Conservation (phyloP, 1,140 invertebrate species). For the Melipona quadrifasciata region DNA sequence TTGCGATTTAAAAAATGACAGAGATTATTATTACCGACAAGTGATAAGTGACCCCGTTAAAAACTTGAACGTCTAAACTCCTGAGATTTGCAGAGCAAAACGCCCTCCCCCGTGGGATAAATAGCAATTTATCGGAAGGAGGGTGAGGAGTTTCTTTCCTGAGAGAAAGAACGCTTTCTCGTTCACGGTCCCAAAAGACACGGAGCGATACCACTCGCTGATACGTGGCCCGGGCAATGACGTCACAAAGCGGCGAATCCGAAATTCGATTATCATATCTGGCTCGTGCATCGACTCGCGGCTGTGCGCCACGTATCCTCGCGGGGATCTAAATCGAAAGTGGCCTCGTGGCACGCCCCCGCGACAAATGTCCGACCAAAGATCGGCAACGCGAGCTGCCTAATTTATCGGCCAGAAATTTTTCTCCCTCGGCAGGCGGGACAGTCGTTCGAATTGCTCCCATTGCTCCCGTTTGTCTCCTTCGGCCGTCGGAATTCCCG, state of each 20-base stretch:
- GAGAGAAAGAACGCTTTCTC: neutral
- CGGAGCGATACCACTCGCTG: neutral
- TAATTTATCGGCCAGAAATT: constrained; percentile 51
- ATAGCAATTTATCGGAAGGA: neutral
- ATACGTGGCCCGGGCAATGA: constrained; percentile 38
- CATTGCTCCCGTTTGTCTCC: constrained; percentile 27
- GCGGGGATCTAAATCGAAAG: constrained; percentile 64
- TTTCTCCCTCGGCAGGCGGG: constrained; percentile 16
- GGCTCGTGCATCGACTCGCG: constrained; percentile 48
- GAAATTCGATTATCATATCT: constrained; percentile 64
- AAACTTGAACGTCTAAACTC: neutral
- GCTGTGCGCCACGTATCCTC: constrained; percentile 40
- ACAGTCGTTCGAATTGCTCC: constrained; percentile 20
- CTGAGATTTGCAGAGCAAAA: neutral
- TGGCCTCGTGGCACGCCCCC: constrained; percentile 32
- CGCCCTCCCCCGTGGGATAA: neutral
- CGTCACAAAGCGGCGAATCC: constrained; percentile 43
- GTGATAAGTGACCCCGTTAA: too few species aligned
- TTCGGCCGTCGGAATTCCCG: constrained; percentile 15
- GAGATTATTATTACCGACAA: too few species aligned
- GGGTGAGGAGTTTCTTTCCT: neutral
- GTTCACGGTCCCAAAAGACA: neutral
- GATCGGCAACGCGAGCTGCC: constrained; percentile 32
- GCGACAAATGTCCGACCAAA: constrained; percentile 59
- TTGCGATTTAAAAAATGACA: too few species aligned